phyloP scores from a whole-genome alignment of 2,888 invertebrate genomes.

The Drosophila algonquin region DNA sequence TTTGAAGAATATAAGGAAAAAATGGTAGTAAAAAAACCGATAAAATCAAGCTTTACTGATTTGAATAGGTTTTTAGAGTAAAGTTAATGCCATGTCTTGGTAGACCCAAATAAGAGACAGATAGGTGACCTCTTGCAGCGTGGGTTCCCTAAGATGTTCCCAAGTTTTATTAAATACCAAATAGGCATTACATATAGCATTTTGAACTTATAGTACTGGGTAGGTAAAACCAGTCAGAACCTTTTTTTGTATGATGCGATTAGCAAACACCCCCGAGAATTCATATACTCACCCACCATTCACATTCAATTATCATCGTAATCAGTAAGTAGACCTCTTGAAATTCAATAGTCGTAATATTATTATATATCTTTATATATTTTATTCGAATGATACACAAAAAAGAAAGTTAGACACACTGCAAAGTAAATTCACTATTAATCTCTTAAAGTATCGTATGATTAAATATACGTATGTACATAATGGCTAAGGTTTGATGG shows the following conservation, averaged over 20 bases:
- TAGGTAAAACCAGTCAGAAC: no score
- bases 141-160: no score
- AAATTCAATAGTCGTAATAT: conserved; percentile 20
- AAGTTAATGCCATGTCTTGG: no score
- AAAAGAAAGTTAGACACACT: conserved; percentile 24
- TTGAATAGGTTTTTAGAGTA: no score
- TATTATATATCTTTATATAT: conserved; percentile 33
- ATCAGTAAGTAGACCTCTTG: background rate
- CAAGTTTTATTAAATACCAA: no score
- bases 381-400: conserved; percentile 28
- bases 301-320: background rate
- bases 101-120: no score
- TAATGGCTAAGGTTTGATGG: conserved; percentile 13
- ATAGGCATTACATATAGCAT: no score
- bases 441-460: conserved; percentile 38
- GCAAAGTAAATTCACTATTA: conserved; percentile 26
- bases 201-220: no score
- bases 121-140: no score
- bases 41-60: no score
- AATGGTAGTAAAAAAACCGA: no score
- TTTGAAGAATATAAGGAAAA: no score
- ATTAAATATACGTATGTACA: conserved; percentile 36
- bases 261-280: background rate
- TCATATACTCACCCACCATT: background rate
- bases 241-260: background rate